A percentile compares a stretch with the other conserved stretches of the same genome.
phyloP scores from a whole-genome alignment of 2,797 vertebrate species.

The Rhinella marina region DNA sequence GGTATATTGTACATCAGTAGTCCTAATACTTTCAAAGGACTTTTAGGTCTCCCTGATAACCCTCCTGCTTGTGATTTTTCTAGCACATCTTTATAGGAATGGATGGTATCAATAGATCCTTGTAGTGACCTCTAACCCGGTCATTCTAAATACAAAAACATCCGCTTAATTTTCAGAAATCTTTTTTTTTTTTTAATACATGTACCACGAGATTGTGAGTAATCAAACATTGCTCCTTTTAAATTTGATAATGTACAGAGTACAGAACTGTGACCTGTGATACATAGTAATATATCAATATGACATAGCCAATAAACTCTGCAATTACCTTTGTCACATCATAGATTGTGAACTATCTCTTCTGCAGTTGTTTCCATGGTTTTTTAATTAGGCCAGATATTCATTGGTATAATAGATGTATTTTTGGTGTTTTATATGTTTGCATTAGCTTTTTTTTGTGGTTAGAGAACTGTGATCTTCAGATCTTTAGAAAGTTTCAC shows the following conservation, averaged over 20 bases:
- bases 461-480: background rate
- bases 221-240: constrained; percentile 90
- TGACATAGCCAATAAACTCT: constrained; percentile 92
- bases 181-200: constrained; percentile 75
- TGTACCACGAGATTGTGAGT: constrained; percentile 79
- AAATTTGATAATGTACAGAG: constrained; percentile 99
- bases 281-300: constrained; percentile 94
- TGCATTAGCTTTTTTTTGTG: constrained; percentile 6
- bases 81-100: constrained; percentile 92
- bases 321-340: constrained; percentile 83
- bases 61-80: constrained; percentile 87
- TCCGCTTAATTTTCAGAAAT: constrained; percentile 73
- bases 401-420: background rate
- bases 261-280: constrained; percentile 96
- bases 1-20: background rate
- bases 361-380: constrained; percentile 71
- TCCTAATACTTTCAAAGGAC: constrained; percentile 5
- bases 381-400: constrained; percentile 49
- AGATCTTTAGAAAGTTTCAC: background rate
- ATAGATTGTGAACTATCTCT: constrained; percentile 73
- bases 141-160: constrained; percentile 86
- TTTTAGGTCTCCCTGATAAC: constrained; percentile 21
- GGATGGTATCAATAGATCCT: constrained; percentile 85
- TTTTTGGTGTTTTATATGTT: constrained; percentile 16
- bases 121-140: constrained; percentile 82